phyloP scores from a whole-genome alignment of 2,888 invertebrate species.

The Cataglyphis albicans region DNA sequence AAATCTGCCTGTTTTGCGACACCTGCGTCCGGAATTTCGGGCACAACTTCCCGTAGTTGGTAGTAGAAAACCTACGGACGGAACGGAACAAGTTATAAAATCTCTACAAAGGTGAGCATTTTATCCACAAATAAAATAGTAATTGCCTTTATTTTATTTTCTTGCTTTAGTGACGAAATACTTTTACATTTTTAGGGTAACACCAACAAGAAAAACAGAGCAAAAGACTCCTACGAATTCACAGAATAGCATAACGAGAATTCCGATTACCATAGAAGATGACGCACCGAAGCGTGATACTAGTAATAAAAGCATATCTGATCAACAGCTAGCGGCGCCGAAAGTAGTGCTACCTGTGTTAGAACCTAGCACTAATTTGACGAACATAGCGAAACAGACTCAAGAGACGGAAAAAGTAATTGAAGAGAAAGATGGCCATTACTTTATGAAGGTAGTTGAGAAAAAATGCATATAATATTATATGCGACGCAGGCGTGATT shows the following conservation, averaged over 20 bases:
- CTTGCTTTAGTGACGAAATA: background rate
- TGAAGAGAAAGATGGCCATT: conserved; percentile 91
- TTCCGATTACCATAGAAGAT: conserved; percentile 59
- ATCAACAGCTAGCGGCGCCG: conserved; percentile 86
- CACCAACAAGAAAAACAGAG: conserved; percentile 67
- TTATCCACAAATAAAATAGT: background rate
- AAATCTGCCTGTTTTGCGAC: conserved; percentile 92
- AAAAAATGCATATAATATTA: background rate
- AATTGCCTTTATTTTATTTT: background rate
- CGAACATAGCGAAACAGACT: conserved; percentile 77
- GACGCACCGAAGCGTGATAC: conserved; percentile 76
- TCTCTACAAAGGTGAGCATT: conserved; percentile 81
- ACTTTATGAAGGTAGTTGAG: conserved; percentile 89
- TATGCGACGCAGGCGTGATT: background rate
- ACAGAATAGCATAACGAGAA: conserved; percentile 52
- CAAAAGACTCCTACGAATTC: conserved; percentile 58
- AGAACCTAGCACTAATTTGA: conserved; percentile 79
- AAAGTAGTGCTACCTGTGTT: conserved; percentile 85
- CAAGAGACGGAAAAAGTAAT: conserved; percentile 76
- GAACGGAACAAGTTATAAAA: conserved; percentile 84
- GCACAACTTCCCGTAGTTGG: conserved; percentile 91
- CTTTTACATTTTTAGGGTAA: conserved; percentile 59
- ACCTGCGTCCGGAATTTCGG: conserved; percentile 94
- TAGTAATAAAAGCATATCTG: conserved; percentile 82
- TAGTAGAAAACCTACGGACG: conserved; percentile 82